Base-by-base conservation (phyloP, 2,113 vertebrate genomes). In the Zingel zingel region DNA sequence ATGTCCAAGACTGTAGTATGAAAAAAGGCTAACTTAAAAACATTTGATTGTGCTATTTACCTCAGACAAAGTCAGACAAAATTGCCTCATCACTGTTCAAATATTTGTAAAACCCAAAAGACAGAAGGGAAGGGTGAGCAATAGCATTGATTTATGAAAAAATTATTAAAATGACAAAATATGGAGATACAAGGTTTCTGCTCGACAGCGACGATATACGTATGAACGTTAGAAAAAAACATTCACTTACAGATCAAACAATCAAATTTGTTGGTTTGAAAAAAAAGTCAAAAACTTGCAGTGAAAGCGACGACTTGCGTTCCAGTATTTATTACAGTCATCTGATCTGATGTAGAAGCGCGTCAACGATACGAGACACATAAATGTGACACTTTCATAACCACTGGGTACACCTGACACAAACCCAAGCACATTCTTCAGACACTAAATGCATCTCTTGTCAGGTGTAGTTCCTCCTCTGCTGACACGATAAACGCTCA, bases 401-500 rank as follows among this genome's bases (percentile, higher is more conserved):
- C 30, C 56, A 16, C 50, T 30, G 12, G 59, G 62, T 0, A 27
- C 77, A 84, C 59, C 75, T 69, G 59, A 80, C 68, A 50, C 74
- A 64, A 4, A 67, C 30, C 18, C 6, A 25, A 56, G 56, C 66
- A 12, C 58, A 1, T 68, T 45, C 72, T 73, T 77, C 27, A 78
- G 59, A 47, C 79, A 59, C 67, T 75, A 79, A 85, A 88, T 51
- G 70, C 63, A 64, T 69, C 62, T 84, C 83, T 74, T 84, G 82
- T 89, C 87, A 90, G 77, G 43, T 72, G 61, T 83, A 8, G 61
- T 85, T 85, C 36, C 74, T 79, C 36, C 79, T 90, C 81, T 77
- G 82, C 86, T 64, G 87, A 91, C 88, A 90, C 59, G 79, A 90
- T 86, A 75, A 90, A 72, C 51, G 11, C 30, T 74, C 50, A 61